Evolutionary conservation across 2,888 invertebrate species (phyloP).

Genomic region (Drosophila mulleri): DNA sequence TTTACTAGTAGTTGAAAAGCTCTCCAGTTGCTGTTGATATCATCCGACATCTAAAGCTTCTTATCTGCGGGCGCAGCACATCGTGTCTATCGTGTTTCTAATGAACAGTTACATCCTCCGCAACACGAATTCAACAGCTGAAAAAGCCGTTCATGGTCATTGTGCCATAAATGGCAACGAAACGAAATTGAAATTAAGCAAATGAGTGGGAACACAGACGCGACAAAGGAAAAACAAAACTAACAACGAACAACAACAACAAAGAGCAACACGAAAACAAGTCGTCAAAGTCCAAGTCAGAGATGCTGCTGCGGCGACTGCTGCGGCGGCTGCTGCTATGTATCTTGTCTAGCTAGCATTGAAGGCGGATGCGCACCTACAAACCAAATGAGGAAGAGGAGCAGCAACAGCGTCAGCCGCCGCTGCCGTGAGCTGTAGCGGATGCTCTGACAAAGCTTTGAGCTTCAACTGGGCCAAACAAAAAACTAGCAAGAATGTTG

Average conservation of each 20-base stretch:
- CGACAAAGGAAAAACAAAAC: conserved; percentile 63
- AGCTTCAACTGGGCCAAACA: conserved; percentile 69
- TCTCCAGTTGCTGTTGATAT: conserved; percentile 45
- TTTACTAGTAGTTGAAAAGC: conserved; percentile 17
- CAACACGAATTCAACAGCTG: conserved; percentile 39
- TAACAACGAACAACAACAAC: conserved; percentile 23
- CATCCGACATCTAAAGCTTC: conserved; percentile 46
- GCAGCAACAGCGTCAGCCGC: conserved; percentile 36
- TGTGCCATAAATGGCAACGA: conserved; percentile 82
- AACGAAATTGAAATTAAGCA: conserved; percentile 82
- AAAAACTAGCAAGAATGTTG: conserved; percentile 13
- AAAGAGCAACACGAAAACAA: conserved; percentile 55
- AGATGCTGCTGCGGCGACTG: conserved; percentile 25
- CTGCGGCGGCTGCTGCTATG: too few relatives aligned
- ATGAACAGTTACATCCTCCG: conserved; percentile 78
- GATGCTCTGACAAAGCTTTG: conserved; percentile 63
- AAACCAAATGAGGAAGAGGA: conserved; percentile 76
- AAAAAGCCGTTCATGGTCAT: conserved; percentile 81
- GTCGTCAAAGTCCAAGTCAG: conserved; percentile 65
- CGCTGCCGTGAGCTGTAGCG: conserved; percentile 46
- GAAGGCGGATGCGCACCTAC: conserved; percentile 78
- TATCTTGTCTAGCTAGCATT: conserved; percentile 47
- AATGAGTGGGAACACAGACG: conserved; percentile 74
- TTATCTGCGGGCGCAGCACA: conserved; percentile 44
- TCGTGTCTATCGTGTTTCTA: conserved; percentile 49